Evolutionary conservation across 2,888 invertebrate species (phyloP).

Genomic region (Oasisia sp.): DNA sequence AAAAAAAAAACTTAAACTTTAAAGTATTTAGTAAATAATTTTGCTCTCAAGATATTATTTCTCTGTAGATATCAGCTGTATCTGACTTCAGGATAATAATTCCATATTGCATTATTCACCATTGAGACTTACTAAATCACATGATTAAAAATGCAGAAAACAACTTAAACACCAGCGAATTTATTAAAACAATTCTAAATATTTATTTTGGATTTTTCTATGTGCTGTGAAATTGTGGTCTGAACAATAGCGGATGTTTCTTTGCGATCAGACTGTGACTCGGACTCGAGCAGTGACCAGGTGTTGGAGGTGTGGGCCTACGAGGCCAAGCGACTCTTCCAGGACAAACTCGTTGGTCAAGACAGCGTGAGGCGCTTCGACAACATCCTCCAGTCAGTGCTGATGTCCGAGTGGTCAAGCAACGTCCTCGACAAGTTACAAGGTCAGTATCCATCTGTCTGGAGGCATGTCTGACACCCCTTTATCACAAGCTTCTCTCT

Average conservation of each 20-base stretch:
- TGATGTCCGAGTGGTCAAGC: conserved; percentile 66
- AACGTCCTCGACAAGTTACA: conserved; percentile 58
- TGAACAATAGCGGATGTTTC: background rate
- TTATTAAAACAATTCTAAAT: too few species aligned
- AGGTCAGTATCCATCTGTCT: conserved; percentile 27
- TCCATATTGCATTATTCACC: too few species aligned
- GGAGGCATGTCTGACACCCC: background rate
- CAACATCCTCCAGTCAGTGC: conserved; percentile 71
- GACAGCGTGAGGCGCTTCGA: conserved; percentile 77
- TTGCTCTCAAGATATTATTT: too few species aligned
- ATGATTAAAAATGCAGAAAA: too few species aligned
- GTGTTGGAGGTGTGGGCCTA: conserved; percentile 75
- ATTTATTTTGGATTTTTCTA: too few species aligned
- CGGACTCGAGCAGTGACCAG: conserved; percentile 50
- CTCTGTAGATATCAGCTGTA: too few species aligned
- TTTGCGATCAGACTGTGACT: background rate
- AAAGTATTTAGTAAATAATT: too few species aligned
- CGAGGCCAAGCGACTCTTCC: conserved; percentile 81
- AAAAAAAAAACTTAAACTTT: too few species aligned
- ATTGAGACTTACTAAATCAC: too few species aligned
- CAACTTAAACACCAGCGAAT: too few species aligned
- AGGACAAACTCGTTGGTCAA: conserved; percentile 76
- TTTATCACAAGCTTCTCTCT: too few species aligned
- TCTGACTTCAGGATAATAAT: too few species aligned
- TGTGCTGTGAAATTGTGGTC: background rate